Base-by-base conservation (phyloP, 2,888 invertebrate genomes). In the Philaethria dido region DNA sequence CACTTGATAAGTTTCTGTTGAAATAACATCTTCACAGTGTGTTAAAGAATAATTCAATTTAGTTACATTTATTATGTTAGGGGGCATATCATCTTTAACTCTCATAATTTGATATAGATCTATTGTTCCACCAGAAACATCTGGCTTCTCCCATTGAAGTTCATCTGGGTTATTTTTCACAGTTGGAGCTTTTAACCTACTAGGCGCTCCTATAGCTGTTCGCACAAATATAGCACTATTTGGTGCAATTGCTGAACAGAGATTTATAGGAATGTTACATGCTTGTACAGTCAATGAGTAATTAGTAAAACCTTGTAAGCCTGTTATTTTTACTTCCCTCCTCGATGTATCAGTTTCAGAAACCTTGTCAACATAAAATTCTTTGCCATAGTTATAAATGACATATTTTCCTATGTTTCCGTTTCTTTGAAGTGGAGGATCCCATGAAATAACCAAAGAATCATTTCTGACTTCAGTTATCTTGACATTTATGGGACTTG, bases 211-310 rank as follows among this genome's bases (percentile, higher is more conserved):
- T 72, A 96, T 94, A 68, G 92, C 88, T 0, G 96, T 96, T 29
- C 88, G 85, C 0, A 94, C 86, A 72, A 85, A 84, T 48, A 94
- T 85, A 0, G 91, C 86, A 72, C 89, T 85, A 59, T 94, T 93
- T 44, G 80, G 80, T 62, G 77, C 79, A 11, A 86, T 81, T 29
- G 89, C 81, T 2, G 97, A 97, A 78, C 95, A 96, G 47, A 90
- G 84, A 0, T 93, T 87, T 0, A 96, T 88, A 20, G 83, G 86
- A 69, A 79, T 79, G 75, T 91, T 97, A 77, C 96, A 96, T 0
- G 97, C 97, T 52, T 92, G 88, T 0, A 97, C 93, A 64, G 93
- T 92, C 22, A 97, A 93, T 59, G 93, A 94, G 81, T 97, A 98
- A 68, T 94, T 93, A 0, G 94, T 93, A 76, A 94, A 96, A 66